Percentiles rank a stretch among this genome's conserved stretches.
phyloP scores from a whole-genome alignment of 2,113 vertebrate genomes.

The Saccopteryx bilineata region DNA sequence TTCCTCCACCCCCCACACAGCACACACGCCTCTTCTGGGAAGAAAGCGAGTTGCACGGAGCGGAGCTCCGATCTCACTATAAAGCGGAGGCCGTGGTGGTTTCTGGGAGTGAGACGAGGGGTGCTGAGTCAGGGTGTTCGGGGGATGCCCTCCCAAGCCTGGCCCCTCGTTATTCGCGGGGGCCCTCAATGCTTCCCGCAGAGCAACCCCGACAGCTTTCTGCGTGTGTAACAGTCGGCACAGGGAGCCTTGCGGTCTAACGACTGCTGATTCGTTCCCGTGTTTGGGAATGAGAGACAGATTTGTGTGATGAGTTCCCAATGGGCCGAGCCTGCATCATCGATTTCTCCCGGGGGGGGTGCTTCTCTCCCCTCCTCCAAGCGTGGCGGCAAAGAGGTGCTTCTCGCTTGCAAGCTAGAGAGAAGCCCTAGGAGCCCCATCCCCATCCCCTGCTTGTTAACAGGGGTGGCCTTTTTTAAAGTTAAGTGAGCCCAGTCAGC shows the following conservation, averaged over 20 bases:
- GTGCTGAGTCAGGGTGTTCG: constrained; percentile 38
- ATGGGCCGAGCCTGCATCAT: constrained; percentile 75
- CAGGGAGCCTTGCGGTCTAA: constrained; percentile 67
- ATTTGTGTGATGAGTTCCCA: constrained; percentile 80
- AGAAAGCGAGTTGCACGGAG: not conserved
- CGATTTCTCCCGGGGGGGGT: constrained; percentile 71
- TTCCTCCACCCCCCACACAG: not conserved
- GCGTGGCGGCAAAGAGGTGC: constrained; percentile 50
- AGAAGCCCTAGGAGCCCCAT: constrained; percentile 61
- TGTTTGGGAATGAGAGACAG: constrained; percentile 80
- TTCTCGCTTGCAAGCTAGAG: constrained; percentile 68
- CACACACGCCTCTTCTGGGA: not conserved
- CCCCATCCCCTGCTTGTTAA: constrained; percentile 47
- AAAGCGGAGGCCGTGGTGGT: constrained; percentile 19
- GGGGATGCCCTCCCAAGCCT: no score
- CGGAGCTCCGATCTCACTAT: constrained; percentile 7
- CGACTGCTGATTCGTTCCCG: constrained; percentile 34
- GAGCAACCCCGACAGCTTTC: constrained; percentile 53
- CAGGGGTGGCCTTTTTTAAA: constrained; percentile 70
- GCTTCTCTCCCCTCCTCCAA: constrained; percentile 64
- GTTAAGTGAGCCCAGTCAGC: constrained; percentile 65
- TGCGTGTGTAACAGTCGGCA: not conserved
- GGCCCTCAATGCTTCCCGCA: not conserved
- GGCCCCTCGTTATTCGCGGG: rapidly evolving
- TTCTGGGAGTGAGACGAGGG: not conserved